A percentile compares a stretch with the other conserved stretches of the same genome.
These are phyloP conservation scores for Oxyteleia sp. DNA, from an alignment of 2,888 invertebrate genomes.

Conservation along the genomic window DNA sequence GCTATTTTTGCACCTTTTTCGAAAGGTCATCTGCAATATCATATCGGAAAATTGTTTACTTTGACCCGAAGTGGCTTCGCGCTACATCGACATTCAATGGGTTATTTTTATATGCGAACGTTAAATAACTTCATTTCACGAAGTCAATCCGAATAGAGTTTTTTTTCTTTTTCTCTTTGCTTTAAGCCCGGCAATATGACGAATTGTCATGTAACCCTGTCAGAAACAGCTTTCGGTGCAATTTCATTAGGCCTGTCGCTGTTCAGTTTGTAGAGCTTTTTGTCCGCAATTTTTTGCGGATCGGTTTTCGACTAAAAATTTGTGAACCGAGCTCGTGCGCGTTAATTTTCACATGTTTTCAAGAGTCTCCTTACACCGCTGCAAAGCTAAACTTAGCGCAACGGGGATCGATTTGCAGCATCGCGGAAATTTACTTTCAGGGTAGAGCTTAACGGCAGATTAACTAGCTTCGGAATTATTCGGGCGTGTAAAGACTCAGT, in stretches of 20 bases:
- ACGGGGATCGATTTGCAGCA: conserved; percentile 64
- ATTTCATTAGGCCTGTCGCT: too few relatives aligned
- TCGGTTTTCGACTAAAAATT: conserved; percentile 9
- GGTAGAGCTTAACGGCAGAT: conserved; percentile 68
- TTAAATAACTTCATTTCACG: conserved; percentile 5
- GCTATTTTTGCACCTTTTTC: conserved; percentile 6
- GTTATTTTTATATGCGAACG: neutral
- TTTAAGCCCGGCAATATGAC: too few relatives aligned
- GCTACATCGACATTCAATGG: conserved; percentile 1
- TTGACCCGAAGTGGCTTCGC: neutral
- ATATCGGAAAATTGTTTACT: conserved; percentile 44
- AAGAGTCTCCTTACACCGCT: conserved; percentile 36
- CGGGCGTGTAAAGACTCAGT: conserved; percentile 59
- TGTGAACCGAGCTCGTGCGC: neutral
- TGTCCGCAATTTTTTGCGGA: too few relatives aligned
- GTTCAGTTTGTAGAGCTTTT: too few relatives aligned
- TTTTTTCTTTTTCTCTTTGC: too few relatives aligned
- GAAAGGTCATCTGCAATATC: conserved; percentile 15
- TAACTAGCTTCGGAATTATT: conserved; percentile 68
- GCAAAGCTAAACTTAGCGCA: conserved; percentile 64
- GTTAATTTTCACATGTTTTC: conserved; percentile 45
- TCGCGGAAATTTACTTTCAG: conserved; percentile 68
- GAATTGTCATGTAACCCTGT: too few relatives aligned
- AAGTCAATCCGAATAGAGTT: too few relatives aligned
- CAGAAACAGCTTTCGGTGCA: too few relatives aligned